Conservation (phyloP, 2,113 vertebrate genomes). For the Saiga tatarica region DNA sequence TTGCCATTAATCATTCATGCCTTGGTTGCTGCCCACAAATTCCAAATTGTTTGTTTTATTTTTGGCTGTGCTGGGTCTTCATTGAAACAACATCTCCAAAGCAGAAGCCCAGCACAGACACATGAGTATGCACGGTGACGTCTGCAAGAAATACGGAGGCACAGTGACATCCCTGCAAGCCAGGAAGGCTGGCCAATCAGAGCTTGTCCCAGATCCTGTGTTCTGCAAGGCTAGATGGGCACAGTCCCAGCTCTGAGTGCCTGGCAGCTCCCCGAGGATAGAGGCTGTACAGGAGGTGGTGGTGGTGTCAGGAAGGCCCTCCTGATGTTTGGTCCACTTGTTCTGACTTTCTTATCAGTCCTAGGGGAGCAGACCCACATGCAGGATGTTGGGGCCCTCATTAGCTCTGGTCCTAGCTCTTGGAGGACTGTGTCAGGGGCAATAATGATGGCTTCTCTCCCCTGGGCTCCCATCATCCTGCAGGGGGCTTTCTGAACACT, state of each 20-base stretch:
- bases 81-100: background rate
- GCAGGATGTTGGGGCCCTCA: background rate
- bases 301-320: background rate
- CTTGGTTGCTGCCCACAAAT: background rate
- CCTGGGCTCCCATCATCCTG: background rate
- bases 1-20: background rate
- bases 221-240: background rate
- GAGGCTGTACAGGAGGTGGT: too few species aligned
- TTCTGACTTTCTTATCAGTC: background rate
- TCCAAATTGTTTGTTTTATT: background rate
- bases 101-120: background rate
- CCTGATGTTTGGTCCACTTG: background rate
- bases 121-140: fast-evolving
- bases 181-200: background rate
- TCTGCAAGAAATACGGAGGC: background rate
- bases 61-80: background rate
- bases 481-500: background rate
- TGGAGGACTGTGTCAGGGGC: background rate
- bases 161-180: background rate
- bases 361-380: background rate
- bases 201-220: background rate
- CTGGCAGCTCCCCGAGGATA: background rate
- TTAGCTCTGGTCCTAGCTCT: background rate
- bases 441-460: background rate
- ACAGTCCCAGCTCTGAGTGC: background rate